These are phyloP conservation scores for Apodemus speciosus DNA, from an alignment of 2,113 vertebrate genomes.

Conservation along the genomic window DNA sequence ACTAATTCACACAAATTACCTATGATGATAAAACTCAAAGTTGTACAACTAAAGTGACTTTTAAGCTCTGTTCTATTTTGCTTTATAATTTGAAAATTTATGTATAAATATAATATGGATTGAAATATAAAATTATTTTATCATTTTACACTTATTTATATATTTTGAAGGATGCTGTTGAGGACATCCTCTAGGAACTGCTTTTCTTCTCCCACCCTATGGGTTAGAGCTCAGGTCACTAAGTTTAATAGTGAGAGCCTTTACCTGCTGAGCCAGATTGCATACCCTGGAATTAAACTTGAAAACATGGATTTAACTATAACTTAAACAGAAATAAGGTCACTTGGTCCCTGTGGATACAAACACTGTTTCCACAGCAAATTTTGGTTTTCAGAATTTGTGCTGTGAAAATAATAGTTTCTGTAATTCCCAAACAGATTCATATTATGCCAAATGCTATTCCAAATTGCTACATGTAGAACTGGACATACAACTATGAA, in stretches of 20 bases:
- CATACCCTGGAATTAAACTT: neutral
- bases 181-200: neutral
- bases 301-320: constrained; percentile 8
- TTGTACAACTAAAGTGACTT: neutral
- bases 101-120: neutral
- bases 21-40: constrained; percentile 18
- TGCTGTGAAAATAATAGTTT: constrained; percentile 1
- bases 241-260: neutral
- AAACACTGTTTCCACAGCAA: constrained; percentile 15
- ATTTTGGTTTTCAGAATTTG: neutral
- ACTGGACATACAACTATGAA: neutral
- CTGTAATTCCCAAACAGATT: neutral
- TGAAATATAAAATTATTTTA: neutral
- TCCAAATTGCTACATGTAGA: neutral
- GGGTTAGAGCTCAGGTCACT: neutral
- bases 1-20: constrained; percentile 24
- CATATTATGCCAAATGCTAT: neutral
- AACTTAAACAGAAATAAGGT: constrained; percentile 36
- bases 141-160: neutral
- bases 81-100: neutral
- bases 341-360: neutral
- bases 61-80: neutral
- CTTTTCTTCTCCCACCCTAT: neutral
- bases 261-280: neutral
- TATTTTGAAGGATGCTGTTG: neutral